phyloP scores from a whole-genome alignment of 2,888 invertebrate species.

The Apamea sordens region DNA sequence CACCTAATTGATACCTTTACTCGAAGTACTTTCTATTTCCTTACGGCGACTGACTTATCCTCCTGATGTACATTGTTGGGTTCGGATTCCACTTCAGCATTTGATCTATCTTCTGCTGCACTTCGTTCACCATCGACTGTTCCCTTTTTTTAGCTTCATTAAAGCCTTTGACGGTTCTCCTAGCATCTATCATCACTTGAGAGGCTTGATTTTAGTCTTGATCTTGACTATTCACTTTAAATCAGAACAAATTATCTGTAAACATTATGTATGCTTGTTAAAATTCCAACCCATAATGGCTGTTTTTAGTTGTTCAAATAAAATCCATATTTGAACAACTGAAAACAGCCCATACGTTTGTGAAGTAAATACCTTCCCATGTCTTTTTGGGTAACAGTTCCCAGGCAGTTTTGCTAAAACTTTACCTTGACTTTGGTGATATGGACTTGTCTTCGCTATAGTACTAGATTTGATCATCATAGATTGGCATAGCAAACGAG shows the following conservation, averaged over 20 bases:
- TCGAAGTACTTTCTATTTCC: conserved; percentile 31
- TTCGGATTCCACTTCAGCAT: not conserved
- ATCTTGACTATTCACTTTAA: not conserved
- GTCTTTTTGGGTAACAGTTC: not conserved
- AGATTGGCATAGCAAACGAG: conserved; percentile 6
- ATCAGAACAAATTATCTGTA: no score
- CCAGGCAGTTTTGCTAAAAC: not conserved
- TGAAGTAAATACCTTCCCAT: no score
- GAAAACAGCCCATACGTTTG: not conserved
- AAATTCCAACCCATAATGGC: not conserved
- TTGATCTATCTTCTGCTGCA: not conserved
- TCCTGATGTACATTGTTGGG: not conserved
- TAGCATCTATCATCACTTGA: not conserved
- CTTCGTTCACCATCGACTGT: not conserved
- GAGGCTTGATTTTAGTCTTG: not conserved
- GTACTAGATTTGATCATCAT: not conserved
- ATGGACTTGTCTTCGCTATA: not conserved
- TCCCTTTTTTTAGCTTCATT: not conserved
- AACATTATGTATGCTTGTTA: not conserved
- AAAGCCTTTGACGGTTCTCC: not conserved
- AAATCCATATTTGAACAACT: not conserved
- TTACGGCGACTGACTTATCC: not conserved
- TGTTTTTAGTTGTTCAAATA: no score
- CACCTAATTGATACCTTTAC: conserved; percentile 23
- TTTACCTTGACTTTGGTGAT: not conserved